Evolutionary conservation across 37 sponge, comb jelly and placozoan species (phyloP).

Genomic region (Spongia lamella): DNA sequence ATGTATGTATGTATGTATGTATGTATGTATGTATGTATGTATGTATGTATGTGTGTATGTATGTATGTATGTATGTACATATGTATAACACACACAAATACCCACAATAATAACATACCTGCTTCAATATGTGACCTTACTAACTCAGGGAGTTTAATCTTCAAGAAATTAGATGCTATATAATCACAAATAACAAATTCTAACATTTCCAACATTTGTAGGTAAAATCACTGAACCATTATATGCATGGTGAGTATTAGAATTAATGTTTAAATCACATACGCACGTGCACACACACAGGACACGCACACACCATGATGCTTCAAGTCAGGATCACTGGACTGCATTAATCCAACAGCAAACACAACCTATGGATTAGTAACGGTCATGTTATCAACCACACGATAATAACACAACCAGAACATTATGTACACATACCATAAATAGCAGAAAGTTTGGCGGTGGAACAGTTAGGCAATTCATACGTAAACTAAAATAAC

Average conservation of each 20-base stretch:
- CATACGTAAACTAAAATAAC: no score
- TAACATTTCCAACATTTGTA: no score
- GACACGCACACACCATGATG: slow-evolving; percentile 60
- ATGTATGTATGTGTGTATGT: no score
- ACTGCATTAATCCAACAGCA: slow-evolving; percentile 80
- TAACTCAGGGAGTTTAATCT: slow-evolving; percentile 76
- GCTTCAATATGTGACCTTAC: slow-evolving; percentile 44
- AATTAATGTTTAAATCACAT: not conserved
- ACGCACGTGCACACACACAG: not conserved
- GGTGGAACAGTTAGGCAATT: no score
- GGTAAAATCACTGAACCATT: no score
- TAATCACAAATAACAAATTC: not conserved
- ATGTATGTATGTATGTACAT: no score
- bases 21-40: no score
- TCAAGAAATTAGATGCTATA: slow-evolving; percentile 65
- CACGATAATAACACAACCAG: no score
- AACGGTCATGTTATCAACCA: not conserved
- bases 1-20: no score
- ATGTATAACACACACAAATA: slow-evolving; percentile 7
- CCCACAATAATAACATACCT: slow-evolving; percentile 9
- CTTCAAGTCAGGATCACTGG: slow-evolving; percentile 70
- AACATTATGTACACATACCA: no score
- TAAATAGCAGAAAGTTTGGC: no score
- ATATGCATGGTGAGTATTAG: not conserved
- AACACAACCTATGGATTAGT: slow-evolving; percentile 76